A percentile compares a stretch with the other conserved stretches of the same genome.
phyloP scores from a whole-genome alignment of 2,797 vertebrate species.

The Geotria australis region DNA sequence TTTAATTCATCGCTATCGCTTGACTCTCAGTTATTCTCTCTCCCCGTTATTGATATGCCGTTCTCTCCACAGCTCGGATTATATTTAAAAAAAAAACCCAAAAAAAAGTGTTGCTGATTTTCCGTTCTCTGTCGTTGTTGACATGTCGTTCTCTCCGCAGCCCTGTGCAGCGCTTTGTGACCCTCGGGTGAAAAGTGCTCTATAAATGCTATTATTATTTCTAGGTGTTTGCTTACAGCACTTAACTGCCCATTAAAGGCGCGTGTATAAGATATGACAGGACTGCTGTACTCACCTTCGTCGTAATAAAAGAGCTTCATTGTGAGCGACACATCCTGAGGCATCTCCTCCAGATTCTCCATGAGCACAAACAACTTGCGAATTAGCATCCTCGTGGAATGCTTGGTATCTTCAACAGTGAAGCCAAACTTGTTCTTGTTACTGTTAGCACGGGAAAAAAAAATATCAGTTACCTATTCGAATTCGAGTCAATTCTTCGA shows the following conservation, averaged over 20 bases:
- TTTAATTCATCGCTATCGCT: no score
- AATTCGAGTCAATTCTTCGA: no score
- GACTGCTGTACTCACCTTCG: constrained; percentile 17
- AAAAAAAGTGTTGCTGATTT: no score
- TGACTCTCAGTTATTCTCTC: no score
- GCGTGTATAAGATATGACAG: neutral
- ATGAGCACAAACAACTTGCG: constrained; percentile 50
- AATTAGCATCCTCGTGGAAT: constrained; percentile 35
- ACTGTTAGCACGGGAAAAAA: constrained; percentile 9
- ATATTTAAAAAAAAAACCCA: no score
- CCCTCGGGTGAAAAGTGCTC: no score
- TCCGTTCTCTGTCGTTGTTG: no score
- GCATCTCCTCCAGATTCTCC: constrained; percentile 48
- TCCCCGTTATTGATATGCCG: no score
- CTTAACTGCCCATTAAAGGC: neutral
- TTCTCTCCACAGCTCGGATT: no score
- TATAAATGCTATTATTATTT: no score
- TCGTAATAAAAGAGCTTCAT: constrained; percentile 86
- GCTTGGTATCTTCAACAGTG: constrained; percentile 23
- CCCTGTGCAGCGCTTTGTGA: no score
- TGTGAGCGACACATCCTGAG: constrained; percentile 30
- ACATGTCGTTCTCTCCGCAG: no score
- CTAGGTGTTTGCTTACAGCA: neutral
- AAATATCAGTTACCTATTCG: neutral
- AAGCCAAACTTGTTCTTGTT: constrained; percentile 10